These are phyloP conservation scores for Cyrtonyx montezumae DNA, from an alignment of 2,113 vertebrate genomes.

Conservation along the genomic window DNA sequence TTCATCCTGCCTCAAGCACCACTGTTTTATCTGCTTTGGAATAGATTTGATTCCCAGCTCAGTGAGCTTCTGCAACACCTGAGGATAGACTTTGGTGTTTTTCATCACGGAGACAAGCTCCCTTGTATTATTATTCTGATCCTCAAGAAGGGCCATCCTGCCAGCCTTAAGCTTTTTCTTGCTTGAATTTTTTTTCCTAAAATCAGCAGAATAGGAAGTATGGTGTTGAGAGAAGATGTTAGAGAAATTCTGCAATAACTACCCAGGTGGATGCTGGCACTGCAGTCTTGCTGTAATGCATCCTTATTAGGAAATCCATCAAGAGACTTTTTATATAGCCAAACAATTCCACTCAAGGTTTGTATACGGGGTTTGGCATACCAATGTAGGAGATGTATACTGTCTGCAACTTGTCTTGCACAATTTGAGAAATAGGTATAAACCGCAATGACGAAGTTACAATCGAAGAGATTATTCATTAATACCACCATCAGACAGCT, in stretches of 20 bases:
- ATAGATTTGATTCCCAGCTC: constrained; percentile 45
- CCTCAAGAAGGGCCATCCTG: neutral
- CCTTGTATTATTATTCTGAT: constrained; percentile 31
- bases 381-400: neutral
- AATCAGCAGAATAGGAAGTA: neutral
- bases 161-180: neutral
- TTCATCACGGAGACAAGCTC: constrained; percentile 10
- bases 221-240: neutral
- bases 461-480: neutral
- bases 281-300: neutral
- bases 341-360: neutral
- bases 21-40: constrained; percentile 45
- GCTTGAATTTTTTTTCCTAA: constrained; percentile 32
- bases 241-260: neutral
- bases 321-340: neutral
- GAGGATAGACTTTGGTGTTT: constrained; percentile 53
- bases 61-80: constrained; percentile 54
- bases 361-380: neutral
- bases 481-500: neutral
- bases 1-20: constrained; percentile 44
- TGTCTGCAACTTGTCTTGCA: neutral
- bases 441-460: neutral
- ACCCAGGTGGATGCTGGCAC: neutral
- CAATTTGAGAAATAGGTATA: neutral
- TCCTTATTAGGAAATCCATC: neutral